These are phyloP conservation scores for Melanotaenia duboulayi DNA, from an alignment of 2,113 vertebrate genomes.

Conservation along the genomic window DNA sequence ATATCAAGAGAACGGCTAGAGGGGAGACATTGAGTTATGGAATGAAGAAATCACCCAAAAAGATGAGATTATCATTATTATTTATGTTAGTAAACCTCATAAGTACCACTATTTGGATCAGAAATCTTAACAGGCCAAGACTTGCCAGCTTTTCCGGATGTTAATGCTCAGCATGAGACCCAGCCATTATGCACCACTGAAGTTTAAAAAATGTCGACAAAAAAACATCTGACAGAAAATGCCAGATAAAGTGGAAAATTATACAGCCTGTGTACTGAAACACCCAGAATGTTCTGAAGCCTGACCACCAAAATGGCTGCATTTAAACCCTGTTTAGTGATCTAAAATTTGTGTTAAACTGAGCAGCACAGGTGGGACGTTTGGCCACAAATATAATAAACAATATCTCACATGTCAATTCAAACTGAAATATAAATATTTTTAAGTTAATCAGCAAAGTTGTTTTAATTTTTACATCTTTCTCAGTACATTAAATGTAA, in stretches of 20 bases:
- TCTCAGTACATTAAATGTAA: background rate
- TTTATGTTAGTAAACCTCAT: conserved; percentile 54
- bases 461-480: background rate
- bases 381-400: conserved; percentile 15
- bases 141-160: conserved; percentile 41
- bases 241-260: conserved; percentile 42
- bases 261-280: conserved; percentile 11
- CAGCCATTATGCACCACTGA: conserved; percentile 25
- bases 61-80: conserved; percentile 49
- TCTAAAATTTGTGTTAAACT: background rate
- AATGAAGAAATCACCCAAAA: conserved; percentile 35
- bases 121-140: conserved; percentile 40
- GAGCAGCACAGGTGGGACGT: conserved; percentile 36
- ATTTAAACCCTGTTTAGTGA: conserved; percentile 9
- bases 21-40: conserved; percentile 2
- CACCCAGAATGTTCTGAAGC: conserved; percentile 18
- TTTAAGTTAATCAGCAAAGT: background rate
- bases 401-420: background rate
- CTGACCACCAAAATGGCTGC: background rate
- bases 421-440: background rate
- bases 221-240: conserved; percentile 24
- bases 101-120: conserved; percentile 55
- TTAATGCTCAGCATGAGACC: conserved; percentile 53
- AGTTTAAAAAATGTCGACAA: conserved; percentile 17
- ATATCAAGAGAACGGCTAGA: conserved; percentile 30